Base-by-base conservation (phyloP, 1,140 invertebrate genomes). In the Eriosoma lanigerum region DNA sequence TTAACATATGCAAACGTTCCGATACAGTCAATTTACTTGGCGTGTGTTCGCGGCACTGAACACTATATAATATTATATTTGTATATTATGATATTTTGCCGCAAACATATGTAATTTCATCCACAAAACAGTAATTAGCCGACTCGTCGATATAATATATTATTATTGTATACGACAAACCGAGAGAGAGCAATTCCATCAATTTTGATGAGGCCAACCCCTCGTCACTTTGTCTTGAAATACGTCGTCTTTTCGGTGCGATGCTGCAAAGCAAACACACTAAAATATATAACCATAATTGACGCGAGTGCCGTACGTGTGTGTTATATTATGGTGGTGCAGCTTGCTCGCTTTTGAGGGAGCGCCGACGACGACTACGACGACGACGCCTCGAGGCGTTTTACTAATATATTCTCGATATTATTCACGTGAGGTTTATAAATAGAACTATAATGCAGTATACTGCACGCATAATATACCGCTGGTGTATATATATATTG, bases 81-180 rank as follows among this genome's bases (percentile, higher is more conserved):
- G n/a, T n/a, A n/a, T n/a, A 38, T 38, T 38, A 38, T 38, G 8
- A 38, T 38, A 38, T 38, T 38, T n/a, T n/a, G n/a, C 15, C 46
- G 26, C 70, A 73, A 73, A 73, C 70, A 32, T n/a, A n/a, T 21
- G 29, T 56, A 56, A 75, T 56, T 56, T 56, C 29, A 21, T 38
- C 72, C 50, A 29, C 52, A 12, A 75, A 75, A 75, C 72, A 56
- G 72, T 75, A 75, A 75, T 75, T 75, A 75, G 38, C 64, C 29
- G 8, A 29, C 70, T 54, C 50, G 72, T 75, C 72, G 72, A 75
- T 73, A 68, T n/a, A n/a, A n/a, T n/a, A n/a, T n/a, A n/a, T n/a
- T n/a, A n/a, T n/a, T n/a, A n/a, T n/a, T n/a, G n/a, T n/a, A n/a
- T 10, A 48, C 38, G n/a, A 15, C 64, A 8, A 15, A 19, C 64